Evolutionary conservation across 2,113 vertebrate species (phyloP).

Genomic region (Todiramphus saurophagus): DNA sequence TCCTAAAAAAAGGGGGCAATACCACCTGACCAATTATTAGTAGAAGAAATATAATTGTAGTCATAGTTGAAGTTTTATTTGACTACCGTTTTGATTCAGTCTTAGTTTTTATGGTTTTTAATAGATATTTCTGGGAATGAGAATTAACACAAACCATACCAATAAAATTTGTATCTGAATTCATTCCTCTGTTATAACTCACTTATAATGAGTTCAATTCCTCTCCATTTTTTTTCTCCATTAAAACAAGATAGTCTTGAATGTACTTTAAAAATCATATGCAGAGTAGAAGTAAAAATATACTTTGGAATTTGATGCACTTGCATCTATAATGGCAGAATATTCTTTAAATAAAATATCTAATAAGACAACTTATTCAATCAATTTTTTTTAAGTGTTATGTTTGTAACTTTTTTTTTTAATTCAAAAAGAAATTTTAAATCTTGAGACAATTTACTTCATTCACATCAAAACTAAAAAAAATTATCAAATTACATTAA

Average conservation of each 20-base stretch:
- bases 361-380: neutral
- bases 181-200: neutral
- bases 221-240: neutral
- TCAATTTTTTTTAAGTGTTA: neutral
- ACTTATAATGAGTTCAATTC: neutral
- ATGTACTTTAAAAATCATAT: neutral
- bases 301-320: neutral
- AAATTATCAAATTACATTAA: neutral
- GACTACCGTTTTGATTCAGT: neutral
- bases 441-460: neutral
- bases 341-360: neutral
- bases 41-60: neutral
- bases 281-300: neutral
- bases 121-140: neutral
- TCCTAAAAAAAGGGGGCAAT: neutral
- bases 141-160: neutral
- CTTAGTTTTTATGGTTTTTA: neutral
- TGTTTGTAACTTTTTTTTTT: neutral
- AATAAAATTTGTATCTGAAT: neutral
- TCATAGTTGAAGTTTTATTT: neutral
- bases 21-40: neutral
- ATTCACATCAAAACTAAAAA: neutral
- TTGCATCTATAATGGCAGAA: neutral
- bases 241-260: neutral
- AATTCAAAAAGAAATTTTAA: neutral